Percentiles rank a stretch among this genome's conserved stretches.
Evolutionary conservation across 2,797 vertebrate species (phyloP).

Genomic region (Tangara arthus): DNA sequence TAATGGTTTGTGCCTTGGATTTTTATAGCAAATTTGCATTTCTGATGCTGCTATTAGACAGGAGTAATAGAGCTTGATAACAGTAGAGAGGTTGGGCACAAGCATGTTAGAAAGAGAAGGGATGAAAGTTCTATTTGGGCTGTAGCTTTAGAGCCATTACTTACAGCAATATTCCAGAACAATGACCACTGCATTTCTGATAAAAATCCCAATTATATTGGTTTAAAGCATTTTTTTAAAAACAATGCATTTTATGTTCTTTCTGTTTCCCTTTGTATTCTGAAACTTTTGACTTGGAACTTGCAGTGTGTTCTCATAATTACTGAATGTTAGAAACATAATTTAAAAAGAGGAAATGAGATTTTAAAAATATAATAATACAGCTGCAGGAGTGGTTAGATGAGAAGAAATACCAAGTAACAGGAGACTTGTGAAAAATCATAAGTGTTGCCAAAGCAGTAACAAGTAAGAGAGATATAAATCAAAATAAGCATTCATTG

Average conservation of each 20-base stretch:
- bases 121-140: neutral
- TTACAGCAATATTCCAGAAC: neutral
- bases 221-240: neutral
- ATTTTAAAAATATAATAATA: neutral
- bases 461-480: neutral
- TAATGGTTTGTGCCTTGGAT: neutral
- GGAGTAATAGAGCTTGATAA: neutral
- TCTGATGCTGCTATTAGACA: neutral
- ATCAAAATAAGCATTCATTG: neutral
- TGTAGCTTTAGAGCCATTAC: neutral
- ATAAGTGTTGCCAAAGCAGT: neutral
- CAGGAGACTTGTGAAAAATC: neutral
- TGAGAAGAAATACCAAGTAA: neutral
- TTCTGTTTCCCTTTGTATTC: neutral
- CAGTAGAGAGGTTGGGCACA: neutral
- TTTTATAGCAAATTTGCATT: neutral
- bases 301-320: neutral
- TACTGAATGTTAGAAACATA: neutral
- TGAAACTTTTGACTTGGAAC: neutral
- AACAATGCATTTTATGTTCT: neutral
- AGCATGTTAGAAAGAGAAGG: neutral
- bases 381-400: neutral
- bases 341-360: neutral
- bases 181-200: neutral
- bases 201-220: neutral